phyloP scores from a whole-genome alignment of 2,113 vertebrate genomes.

The Peromyscus leucopus region DNA sequence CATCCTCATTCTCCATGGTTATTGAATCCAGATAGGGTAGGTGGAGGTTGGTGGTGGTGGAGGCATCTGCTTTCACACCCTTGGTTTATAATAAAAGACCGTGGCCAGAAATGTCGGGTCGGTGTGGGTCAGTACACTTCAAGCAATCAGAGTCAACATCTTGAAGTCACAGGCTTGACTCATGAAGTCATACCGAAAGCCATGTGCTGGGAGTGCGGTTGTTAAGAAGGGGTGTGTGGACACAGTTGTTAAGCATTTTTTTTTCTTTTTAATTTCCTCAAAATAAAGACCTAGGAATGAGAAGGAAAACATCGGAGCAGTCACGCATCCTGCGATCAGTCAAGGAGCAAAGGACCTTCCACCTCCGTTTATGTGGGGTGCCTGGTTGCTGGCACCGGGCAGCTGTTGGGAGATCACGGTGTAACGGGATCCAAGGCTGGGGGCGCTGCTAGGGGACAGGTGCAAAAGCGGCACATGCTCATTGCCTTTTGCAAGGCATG shows the following conservation, averaged over 20 bases:
- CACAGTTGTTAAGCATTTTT: not conserved
- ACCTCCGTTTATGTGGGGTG: not conserved
- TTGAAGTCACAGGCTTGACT: not conserved
- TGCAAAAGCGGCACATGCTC: not conserved
- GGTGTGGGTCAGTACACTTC: too few species aligned
- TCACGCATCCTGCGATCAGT: not conserved
- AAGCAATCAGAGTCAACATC: not conserved
- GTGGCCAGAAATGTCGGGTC: accelerated
- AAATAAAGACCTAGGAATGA: not conserved
- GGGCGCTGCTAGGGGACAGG: conserved; percentile 6
- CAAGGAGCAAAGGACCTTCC: not conserved
- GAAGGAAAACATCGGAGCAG: not conserved
- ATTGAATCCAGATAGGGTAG: not conserved
- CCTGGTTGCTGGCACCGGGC: not conserved
- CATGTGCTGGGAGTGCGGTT: not conserved
- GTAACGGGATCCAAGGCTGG: conserved; percentile 26
- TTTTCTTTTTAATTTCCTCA: not conserved
- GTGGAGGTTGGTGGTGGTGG: not conserved
- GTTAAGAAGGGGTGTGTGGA: not conserved
- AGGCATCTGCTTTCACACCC: accelerated
- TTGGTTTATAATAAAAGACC: not conserved
- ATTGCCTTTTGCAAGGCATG: not conserved
- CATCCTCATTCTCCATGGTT: accelerated
- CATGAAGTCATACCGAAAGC: not conserved
- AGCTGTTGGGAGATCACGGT: not conserved